Evolutionary conservation across 2,888 invertebrate genomes (phyloP), one percentile per base, ranked within the genome.

Genomic region (Gryllus longicercus): DNA sequence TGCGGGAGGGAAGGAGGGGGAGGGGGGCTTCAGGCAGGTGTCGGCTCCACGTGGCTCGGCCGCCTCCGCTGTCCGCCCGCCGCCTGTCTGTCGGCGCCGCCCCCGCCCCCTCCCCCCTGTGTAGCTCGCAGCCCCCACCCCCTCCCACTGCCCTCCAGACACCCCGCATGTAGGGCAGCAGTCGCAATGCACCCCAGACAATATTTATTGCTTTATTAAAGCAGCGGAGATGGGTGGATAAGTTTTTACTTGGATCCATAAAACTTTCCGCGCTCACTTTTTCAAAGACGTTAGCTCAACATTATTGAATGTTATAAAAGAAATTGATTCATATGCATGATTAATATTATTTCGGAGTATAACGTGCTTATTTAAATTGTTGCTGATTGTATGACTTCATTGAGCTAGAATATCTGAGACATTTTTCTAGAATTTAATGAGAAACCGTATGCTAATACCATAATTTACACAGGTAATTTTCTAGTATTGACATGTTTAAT

Each of bases 181-280:
- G 63, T 63, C 63, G 16, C 63, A 38, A 38, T 38, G 38, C 38
- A 8, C 38, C 38, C 38, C n/a, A 18, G 14, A 14, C 63, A 8
- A 63, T 63, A 63, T 63, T 63, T 63, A 63, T 63, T 63, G 63
- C 63, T 63, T 63, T 63, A 63, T 63, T 63, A 63, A 63, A 18
- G 63, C 63, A 63, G 14, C 14, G n/a, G 63, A 63, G 63, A 63
- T 63, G n/a, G 63, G n/a, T n/a, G 63, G 14, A n/a, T 63, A 63
- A 14, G n/a, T 63, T 63, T 63, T 63, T 63, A 18, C 16, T 63
- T n/a, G 16, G 14, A 63, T n/a, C 63, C 14, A 18, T 18, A 63
- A 63, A 63, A 63, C 63, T 63, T 63, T 63, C n/a, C 63, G 14
- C 16, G 63, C 3, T 63, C 16, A 63, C n/a, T 63, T 63, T 63